Percentiles rank a stretch among this genome's conserved stretches.
Conservation (phyloP, 1,140 invertebrate genomes). For the Drosophila sp. region DNA sequence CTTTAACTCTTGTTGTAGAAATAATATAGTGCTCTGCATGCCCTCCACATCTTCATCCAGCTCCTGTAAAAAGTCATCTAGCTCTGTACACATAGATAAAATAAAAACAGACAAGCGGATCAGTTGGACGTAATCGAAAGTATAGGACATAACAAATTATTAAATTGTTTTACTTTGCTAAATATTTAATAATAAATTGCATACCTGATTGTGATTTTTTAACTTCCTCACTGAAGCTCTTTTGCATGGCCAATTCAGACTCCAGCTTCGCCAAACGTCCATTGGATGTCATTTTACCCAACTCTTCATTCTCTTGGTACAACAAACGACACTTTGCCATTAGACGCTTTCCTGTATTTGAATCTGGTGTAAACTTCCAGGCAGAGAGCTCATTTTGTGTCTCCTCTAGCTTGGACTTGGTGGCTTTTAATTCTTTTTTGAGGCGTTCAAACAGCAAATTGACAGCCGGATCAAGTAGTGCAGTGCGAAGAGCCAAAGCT, state of each 20-base stretch:
- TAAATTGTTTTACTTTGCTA: too few relatives aligned
- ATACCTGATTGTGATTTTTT: slow-evolving; percentile 98
- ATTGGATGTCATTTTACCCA: slow-evolving; percentile 97
- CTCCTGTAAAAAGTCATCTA: slow-evolving; percentile 98
- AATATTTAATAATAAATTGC: neutral
- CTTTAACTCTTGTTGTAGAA: slow-evolving; percentile 95
- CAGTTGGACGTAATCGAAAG: too few relatives aligned
- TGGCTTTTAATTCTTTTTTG: slow-evolving; percentile 94
- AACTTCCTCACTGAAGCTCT: slow-evolving; percentile 97
- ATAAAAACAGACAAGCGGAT: too few relatives aligned
- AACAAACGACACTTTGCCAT: slow-evolving; percentile 98
- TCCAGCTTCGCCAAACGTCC: slow-evolving; percentile 97
- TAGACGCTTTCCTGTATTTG: slow-evolving; percentile 97
- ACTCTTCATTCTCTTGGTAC: slow-evolving; percentile 99
- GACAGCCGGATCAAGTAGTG: slow-evolving; percentile 96
- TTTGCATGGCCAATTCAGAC: slow-evolving; percentile 97
- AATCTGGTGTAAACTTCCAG: slow-evolving; percentile 99
- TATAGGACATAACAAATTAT: too few relatives aligned
- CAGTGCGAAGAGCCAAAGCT: slow-evolving; percentile 90
- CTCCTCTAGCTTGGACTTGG: slow-evolving; percentile 96
- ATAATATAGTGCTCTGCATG: slow-evolving; percentile 98
- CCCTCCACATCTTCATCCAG: slow-evolving; percentile 98
- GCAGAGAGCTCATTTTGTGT: slow-evolving; percentile 98
- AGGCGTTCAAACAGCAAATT: slow-evolving; percentile 97
- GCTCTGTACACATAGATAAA: slow-evolving; percentile 87